Evolutionary conservation across 2,888 invertebrate species (phyloP).

Genomic region (Frankliniella fusca): DNA sequence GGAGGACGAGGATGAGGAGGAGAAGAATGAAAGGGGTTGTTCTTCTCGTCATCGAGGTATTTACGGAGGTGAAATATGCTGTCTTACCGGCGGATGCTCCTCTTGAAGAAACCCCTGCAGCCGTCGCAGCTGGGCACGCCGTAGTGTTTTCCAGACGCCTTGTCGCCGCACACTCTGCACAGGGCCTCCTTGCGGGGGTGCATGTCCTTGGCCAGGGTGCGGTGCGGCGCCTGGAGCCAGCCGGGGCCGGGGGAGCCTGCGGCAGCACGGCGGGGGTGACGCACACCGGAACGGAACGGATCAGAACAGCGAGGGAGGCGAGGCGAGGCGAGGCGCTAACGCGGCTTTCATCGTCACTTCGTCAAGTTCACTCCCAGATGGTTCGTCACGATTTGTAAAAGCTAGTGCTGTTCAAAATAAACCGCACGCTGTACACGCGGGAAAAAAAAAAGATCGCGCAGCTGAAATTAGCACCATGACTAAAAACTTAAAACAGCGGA

Average conservation of each 20-base stretch:
- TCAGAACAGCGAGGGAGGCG: neutral
- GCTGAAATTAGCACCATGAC: too few relatives aligned
- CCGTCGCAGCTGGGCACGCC: slow-evolving; percentile 86
- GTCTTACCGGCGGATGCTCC: slow-evolving; percentile 76
- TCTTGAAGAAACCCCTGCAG: slow-evolving; percentile 90
- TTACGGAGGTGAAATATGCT: too few relatives aligned
- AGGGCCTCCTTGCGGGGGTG: slow-evolving; percentile 51
- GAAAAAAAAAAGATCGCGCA: too few relatives aligned
- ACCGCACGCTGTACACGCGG: too few relatives aligned
- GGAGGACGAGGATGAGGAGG: too few relatives aligned
- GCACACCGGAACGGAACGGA: too few relatives aligned
- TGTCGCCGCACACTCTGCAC: slow-evolving; percentile 86
- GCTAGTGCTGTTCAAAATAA: too few relatives aligned
- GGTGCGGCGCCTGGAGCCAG: neutral
- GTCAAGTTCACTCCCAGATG: too few relatives aligned
- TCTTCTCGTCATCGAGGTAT: neutral
- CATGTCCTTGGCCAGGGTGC: neutral
- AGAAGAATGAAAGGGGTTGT: neutral
- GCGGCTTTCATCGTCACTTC: neutral
- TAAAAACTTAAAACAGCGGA: too few relatives aligned
- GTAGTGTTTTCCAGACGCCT: slow-evolving; percentile 78
- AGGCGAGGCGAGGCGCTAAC: neutral
- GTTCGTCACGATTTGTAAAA: too few relatives aligned
- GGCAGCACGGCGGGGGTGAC: too few relatives aligned
- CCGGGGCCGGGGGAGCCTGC: too few relatives aligned